A percentile compares a stretch with the other conserved stretches of the same genome.
phyloP scores from a whole-genome alignment of 2,797 vertebrate species.

The Lagodon rhomboides region DNA sequence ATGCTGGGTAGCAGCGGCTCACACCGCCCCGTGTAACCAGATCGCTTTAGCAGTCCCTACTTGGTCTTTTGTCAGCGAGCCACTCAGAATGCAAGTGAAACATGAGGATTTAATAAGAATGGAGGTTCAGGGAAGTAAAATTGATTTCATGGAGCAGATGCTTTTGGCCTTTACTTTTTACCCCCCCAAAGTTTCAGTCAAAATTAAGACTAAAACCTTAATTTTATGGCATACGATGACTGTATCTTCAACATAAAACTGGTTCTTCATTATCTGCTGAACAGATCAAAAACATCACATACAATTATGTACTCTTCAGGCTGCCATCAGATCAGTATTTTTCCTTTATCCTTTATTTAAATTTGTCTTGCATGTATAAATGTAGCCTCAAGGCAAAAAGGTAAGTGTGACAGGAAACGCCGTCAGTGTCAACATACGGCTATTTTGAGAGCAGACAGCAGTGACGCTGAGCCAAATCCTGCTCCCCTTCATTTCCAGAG shows the following conservation, averaged over 20 bases:
- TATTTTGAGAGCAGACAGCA: constrained; percentile 58
- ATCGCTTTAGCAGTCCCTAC: not conserved
- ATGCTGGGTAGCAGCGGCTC: not conserved
- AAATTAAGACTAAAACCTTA: not conserved
- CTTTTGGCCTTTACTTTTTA: too few relatives aligned
- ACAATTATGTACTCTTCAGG: not conserved
- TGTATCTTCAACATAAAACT: not conserved
- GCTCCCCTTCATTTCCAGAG: constrained; percentile 27
- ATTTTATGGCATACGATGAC: not conserved
- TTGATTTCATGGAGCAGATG: not conserved
- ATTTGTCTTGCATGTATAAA: not conserved
- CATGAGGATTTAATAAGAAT: not conserved
- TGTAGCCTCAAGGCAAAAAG: not conserved
- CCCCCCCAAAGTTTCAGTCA: not conserved
- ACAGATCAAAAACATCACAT: not conserved
- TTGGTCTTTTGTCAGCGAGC: not conserved
- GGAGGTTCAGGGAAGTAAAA: not conserved
- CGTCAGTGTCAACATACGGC: constrained; percentile 27
- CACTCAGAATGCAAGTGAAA: not conserved
- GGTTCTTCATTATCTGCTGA: not conserved
- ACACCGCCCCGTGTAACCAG: not conserved
- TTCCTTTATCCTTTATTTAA: not conserved
- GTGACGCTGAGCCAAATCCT: constrained; percentile 48
- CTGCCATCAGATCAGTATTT: constrained; percentile 1
- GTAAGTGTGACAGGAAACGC: constrained; percentile 23